phyloP scores from a whole-genome alignment of 2,888 invertebrate species.

The Hylaea fasciaria region DNA sequence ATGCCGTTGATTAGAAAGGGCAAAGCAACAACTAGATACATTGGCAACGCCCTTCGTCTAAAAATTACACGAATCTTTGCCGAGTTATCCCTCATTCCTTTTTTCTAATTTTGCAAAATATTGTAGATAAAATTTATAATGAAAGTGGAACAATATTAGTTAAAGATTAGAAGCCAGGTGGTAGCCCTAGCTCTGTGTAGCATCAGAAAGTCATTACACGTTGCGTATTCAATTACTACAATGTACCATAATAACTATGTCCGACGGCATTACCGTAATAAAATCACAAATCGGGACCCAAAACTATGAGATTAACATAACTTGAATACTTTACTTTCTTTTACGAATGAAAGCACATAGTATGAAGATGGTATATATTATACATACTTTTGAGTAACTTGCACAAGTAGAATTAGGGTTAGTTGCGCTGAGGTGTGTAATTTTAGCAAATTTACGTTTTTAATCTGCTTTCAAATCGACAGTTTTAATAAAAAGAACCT shows the following conservation, averaged over 20 bases:
- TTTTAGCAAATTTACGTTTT: conserved; percentile 3
- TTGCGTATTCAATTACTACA: conserved; percentile 61
- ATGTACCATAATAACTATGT: conserved; percentile 54
- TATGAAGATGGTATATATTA: conserved; percentile 21
- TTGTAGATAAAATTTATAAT: too few species aligned
- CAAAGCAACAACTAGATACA: background rate
- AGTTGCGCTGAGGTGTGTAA: background rate
- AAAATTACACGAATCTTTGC: background rate
- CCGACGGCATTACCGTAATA: conserved; percentile 38
- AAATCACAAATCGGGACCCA: conserved; percentile 39
- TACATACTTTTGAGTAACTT: conserved; percentile 12
- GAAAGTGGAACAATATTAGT: too few species aligned
- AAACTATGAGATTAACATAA: conserved; percentile 43
- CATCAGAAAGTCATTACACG: conserved; percentile 55
- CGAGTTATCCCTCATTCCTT: background rate
- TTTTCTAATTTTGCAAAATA: too few species aligned
- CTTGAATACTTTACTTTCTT: conserved; percentile 31
- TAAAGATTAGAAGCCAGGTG: conserved; percentile 4
- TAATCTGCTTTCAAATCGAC: background rate
- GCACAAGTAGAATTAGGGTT: conserved; percentile 12
- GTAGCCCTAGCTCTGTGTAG: conserved; percentile 30
- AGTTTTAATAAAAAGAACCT: background rate
- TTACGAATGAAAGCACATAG: conserved; percentile 29
- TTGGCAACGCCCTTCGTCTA: background rate
- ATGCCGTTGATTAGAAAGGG: background rate